Conservation (phyloP, 2,113 vertebrate genomes). For the Callipepla squamata region DNA sequence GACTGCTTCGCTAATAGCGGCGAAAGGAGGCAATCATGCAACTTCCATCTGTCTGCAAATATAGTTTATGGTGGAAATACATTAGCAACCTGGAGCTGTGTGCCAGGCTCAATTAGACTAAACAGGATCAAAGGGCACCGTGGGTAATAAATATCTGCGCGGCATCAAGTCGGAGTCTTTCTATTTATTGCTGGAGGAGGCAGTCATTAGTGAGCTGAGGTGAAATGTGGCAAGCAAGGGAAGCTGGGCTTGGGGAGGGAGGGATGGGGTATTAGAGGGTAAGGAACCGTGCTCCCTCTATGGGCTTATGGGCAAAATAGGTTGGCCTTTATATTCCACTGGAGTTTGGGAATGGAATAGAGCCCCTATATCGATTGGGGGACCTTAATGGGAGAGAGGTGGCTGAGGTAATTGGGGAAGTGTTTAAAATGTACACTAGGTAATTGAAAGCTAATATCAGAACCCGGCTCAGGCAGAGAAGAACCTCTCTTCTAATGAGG, state of each 20-base stretch:
- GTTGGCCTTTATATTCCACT: neutral
- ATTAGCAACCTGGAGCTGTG: conserved; percentile 37
- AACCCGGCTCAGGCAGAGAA: neutral
- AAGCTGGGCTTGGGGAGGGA: neutral
- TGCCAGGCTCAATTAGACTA: conserved; percentile 70
- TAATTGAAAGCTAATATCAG: conserved; percentile 40
- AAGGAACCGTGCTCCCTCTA: neutral
- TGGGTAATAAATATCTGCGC: conserved; percentile 53
- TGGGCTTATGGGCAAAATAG: neutral
- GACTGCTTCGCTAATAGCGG: conserved; percentile 41
- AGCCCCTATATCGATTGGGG: rapidly evolving
- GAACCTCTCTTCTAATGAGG: neutral
- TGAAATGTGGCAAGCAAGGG: neutral
- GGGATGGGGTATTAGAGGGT: neutral
- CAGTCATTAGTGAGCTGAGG: neutral
- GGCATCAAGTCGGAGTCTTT: neutral
- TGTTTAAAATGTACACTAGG: neutral
- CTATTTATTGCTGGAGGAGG: conserved; percentile 8
- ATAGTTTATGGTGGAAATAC: conserved; percentile 43
- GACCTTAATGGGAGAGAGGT: neutral
- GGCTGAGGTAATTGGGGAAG: conserved; percentile 13
- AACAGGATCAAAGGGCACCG: conserved; percentile 67
- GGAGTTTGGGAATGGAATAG: neutral
- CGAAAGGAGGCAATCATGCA: conserved; percentile 31
- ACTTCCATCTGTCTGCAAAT: conserved; percentile 69